Percentiles rank a stretch among this genome's conserved stretches.
Evolutionary conservation across 2,113 vertebrate genomes (phyloP).

Genomic region (Lates calcarifer): DNA sequence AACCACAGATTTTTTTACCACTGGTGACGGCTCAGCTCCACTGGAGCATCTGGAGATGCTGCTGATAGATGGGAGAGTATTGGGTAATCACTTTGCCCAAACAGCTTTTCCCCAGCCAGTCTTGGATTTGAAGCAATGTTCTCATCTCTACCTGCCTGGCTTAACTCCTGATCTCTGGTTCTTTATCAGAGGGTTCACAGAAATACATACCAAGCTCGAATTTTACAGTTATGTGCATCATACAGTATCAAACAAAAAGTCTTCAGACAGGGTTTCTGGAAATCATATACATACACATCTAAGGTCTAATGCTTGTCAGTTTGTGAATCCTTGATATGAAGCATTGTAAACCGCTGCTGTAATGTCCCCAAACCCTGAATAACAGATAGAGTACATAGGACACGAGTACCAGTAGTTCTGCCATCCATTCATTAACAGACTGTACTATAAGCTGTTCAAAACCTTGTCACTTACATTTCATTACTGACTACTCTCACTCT

Average conservation of each 20-base stretch:
- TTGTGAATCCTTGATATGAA: background rate
- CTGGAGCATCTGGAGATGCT: constrained; percentile 45
- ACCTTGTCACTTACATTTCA: constrained; percentile 32
- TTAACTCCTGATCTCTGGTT: background rate
- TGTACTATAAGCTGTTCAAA: constrained; percentile 17
- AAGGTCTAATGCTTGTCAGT: background rate
- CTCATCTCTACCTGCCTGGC: constrained; percentile 6
- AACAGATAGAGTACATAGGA: constrained; percentile 20
- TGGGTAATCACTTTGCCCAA: constrained; percentile 45
- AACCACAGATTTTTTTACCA: constrained; percentile 32
- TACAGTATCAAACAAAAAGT: background rate
- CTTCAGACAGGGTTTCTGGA: background rate
- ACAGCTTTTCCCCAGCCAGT: constrained; percentile 37
- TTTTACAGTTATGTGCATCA: background rate
- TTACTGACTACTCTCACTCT: constrained; percentile 13
- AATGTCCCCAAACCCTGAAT: background rate
- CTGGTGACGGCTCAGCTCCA: constrained; percentile 40
- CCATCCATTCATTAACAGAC: constrained; percentile 19
- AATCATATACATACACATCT: constrained; percentile 5
- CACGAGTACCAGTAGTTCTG: background rate
- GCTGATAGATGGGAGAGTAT: constrained; percentile 55
- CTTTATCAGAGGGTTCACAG: background rate
- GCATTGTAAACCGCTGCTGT: background rate
- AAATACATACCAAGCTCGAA: background rate
- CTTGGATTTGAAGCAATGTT: constrained; percentile 25